Conservation (phyloP, 1,140 invertebrate genomes). For the Caligus rogercresseyi region DNA sequence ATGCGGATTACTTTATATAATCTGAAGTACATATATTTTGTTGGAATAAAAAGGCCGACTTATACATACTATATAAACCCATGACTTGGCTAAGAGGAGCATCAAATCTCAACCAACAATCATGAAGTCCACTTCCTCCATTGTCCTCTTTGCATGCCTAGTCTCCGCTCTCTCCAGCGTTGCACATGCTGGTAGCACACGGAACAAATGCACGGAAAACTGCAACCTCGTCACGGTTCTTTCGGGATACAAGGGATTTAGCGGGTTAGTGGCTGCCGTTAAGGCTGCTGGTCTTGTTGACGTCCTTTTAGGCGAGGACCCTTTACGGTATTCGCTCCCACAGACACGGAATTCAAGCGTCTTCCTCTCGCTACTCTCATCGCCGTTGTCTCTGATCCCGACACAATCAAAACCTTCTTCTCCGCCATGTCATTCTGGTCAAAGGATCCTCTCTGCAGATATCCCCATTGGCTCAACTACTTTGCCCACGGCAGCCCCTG, state of each 20-base stretch:
- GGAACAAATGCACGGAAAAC: not conserved
- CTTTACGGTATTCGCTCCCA: slow-evolving; percentile 65
- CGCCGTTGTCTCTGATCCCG: slow-evolving; percentile 38
- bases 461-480: not conserved
- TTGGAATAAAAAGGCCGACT: not conserved
- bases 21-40: not conserved
- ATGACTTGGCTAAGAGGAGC: too few relatives aligned
- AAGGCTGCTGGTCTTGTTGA: slow-evolving; percentile 51
- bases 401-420: slow-evolving; percentile 47
- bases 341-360: slow-evolving; percentile 52
- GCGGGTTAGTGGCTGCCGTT: slow-evolving; percentile 40
- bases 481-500: not conserved
- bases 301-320: slow-evolving; percentile 39
- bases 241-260: not conserved
- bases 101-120: not conserved
- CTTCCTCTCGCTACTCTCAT: slow-evolving; percentile 40
- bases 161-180: not conserved
- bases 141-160: not conserved
- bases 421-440: slow-evolving; percentile 51
- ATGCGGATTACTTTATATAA: not conserved
- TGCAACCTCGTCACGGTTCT: not conserved
- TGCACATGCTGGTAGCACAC: not conserved
- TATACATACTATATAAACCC: not conserved
- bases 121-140: not conserved
- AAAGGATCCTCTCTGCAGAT: not conserved